Conservation (phyloP, 2,888 invertebrate genomes). For the Nemotelus nigrinus region DNA sequence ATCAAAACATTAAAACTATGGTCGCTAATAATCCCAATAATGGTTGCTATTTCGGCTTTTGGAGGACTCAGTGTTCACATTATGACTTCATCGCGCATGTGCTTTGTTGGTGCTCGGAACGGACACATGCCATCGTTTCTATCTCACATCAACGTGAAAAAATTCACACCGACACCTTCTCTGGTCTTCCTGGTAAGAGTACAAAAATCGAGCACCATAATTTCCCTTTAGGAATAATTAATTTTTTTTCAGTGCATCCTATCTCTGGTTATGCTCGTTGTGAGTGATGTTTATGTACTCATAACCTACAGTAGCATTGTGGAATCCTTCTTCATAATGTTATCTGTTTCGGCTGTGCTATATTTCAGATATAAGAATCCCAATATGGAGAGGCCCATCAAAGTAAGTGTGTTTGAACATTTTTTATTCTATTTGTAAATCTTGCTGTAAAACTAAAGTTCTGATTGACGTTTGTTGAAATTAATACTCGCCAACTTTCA, state of each 20-base stretch:
- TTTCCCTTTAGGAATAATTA: background rate
- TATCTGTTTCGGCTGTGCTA: constrained; percentile 85
- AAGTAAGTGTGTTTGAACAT: constrained; percentile 66
- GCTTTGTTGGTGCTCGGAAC: constrained; percentile 90
- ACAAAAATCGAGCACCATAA: background rate
- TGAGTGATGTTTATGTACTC: constrained; percentile 83
- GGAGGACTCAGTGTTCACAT: constrained; percentile 95
- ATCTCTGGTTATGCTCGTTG: constrained; percentile 85
- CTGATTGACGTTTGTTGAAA: background rate
- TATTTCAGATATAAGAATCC: constrained; percentile 85
- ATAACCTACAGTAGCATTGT: constrained; percentile 94
- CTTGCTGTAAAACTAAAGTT: background rate
- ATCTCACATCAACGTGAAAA: constrained; percentile 80
- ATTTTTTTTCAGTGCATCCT: constrained; percentile 76
- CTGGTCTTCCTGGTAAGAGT: constrained; percentile 80
- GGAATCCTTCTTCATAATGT: constrained; percentile 90
- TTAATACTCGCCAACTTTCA: constrained; percentile 59
- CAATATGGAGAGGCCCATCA: constrained; percentile 83
- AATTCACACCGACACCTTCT: constrained; percentile 82
- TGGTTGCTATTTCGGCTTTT: constrained; percentile 92
- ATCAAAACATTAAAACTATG: constrained; percentile 75
- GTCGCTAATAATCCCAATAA: constrained; percentile 86
- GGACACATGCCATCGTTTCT: constrained; percentile 86
- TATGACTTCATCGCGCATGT: constrained; percentile 93
- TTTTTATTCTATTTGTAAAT: constrained; percentile 17